Evolutionary conservation across 1,140 invertebrate species (phyloP).

Genomic region (Tetramorium alpestre): DNA sequence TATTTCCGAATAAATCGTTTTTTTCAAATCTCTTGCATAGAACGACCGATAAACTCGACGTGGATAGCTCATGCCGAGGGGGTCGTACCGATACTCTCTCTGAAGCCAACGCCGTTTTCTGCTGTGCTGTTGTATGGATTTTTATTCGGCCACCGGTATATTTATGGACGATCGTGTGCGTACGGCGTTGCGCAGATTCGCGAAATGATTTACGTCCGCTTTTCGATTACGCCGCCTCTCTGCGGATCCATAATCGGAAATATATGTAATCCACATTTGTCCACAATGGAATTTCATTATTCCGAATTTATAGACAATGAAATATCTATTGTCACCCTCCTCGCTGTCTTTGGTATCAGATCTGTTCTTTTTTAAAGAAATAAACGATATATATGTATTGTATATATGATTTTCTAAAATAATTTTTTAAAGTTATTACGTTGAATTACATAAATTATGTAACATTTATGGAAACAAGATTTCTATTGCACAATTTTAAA

Average conservation of each 20-base stretch:
- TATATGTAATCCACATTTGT: slow-evolving; percentile 47
- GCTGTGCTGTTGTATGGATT: slow-evolving; percentile 48
- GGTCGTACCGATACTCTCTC: slow-evolving; percentile 16
- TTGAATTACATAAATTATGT: neutral
- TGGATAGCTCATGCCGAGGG: slow-evolving; percentile 24
- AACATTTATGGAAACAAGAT: neutral
- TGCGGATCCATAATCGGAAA: slow-evolving; percentile 41
- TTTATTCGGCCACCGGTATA: slow-evolving; percentile 50
- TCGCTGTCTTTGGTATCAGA: neutral
- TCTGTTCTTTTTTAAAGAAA: neutral
- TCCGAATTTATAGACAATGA: slow-evolving; percentile 25
- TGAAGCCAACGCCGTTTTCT: slow-evolving; percentile 37
- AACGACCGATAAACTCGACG: slow-evolving; percentile 72
- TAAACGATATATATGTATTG: neutral
- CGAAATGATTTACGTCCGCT: slow-evolving; percentile 47
- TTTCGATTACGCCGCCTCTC: slow-evolving; percentile 46
- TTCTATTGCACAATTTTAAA: neutral
- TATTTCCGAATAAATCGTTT: slow-evolving; percentile 78
- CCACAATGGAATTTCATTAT: slow-evolving; percentile 49
- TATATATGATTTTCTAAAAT: neutral
- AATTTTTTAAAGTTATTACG: neutral
- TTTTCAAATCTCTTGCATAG: slow-evolving; percentile 73
- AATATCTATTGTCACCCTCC: neutral
- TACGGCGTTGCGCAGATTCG: slow-evolving; percentile 39
- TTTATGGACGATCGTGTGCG: slow-evolving; percentile 56